Conservation (phyloP, 1,140 invertebrate genomes). For the Apis florea region DNA sequence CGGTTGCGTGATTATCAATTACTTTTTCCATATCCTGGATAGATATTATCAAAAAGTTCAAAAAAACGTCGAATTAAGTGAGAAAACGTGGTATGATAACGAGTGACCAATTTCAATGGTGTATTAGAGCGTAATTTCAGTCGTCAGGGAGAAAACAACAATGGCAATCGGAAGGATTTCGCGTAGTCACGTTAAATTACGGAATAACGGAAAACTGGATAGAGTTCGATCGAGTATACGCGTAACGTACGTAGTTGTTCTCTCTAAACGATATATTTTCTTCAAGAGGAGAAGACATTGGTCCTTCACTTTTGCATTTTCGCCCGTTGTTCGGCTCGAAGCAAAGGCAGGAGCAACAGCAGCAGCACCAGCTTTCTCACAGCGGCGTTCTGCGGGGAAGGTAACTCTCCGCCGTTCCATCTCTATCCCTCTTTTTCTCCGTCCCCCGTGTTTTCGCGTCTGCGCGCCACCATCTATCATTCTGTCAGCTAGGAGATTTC, state of each 20-base stretch:
- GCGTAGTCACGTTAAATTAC: background rate
- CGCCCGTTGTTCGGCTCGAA: constrained; percentile 27
- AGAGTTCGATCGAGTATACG: background rate
- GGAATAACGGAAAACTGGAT: background rate
- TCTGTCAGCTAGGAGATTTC: constrained; percentile 79
- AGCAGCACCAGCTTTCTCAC: constrained; percentile 53
- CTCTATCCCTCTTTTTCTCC: background rate
- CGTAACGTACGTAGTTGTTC: constrained; percentile 25
- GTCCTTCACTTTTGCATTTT: constrained; percentile 54
- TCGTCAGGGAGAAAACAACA: background rate
- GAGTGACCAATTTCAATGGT: too few relatives aligned
- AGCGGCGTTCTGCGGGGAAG: constrained; percentile 23
- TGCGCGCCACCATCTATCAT: constrained; percentile 75
- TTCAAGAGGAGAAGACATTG: constrained; percentile 53
- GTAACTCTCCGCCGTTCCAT: background rate
- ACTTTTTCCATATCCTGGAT: background rate
- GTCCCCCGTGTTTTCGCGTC: constrained; percentile 60
- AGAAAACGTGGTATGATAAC: too few relatives aligned
- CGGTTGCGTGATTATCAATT: too few relatives aligned
- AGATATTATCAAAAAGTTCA: too few relatives aligned
- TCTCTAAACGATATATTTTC: constrained; percentile 46
- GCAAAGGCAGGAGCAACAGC: constrained; percentile 15
- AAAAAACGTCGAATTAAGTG: too few relatives aligned
- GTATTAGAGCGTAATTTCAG: background rate
- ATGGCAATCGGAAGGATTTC: background rate